Percentiles rank a stretch among this genome's conserved stretches.
Evolutionary conservation across 2,888 invertebrate species (phyloP).

Genomic region (Prenolepis imparis): DNA sequence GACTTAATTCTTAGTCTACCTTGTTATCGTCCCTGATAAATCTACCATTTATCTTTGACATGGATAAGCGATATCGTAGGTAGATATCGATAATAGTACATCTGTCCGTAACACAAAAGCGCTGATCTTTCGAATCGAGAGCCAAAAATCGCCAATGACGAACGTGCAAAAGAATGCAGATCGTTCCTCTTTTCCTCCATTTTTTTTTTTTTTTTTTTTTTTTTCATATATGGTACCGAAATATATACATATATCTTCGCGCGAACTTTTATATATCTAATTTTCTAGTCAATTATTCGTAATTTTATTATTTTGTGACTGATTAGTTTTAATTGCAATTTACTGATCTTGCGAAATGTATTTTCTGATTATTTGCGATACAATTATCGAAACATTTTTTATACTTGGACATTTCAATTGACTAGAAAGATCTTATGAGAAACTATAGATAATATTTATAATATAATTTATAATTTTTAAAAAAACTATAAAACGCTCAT

Average conservation of each 20-base stretch:
- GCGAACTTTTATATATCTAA: not conserved
- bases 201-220: too few species aligned
- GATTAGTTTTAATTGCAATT: not conserved
- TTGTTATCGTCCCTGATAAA: slow-evolving; percentile 69
- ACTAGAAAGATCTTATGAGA: not conserved
- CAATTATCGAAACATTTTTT: not conserved
- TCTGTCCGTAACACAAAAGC: slow-evolving; percentile 52
- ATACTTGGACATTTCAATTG: not conserved
- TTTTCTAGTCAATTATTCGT: not conserved
- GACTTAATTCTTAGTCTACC: slow-evolving; percentile 7
- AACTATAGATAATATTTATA: not conserved
- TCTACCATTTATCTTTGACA: slow-evolving; percentile 63
- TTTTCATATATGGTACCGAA: not conserved
- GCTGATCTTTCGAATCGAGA: not conserved
- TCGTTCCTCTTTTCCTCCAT: not conserved
- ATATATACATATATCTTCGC: not conserved
- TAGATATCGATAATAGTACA: slow-evolving; percentile 26
- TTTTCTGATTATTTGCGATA: not conserved
- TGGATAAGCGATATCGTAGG: slow-evolving; percentile 68
- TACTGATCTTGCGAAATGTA: not conserved
- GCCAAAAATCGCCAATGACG: not conserved
- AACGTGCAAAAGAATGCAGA: not conserved
- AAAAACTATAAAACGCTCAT: not conserved
- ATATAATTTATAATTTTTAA: not conserved
- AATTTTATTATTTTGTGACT: not conserved